Conservation (phyloP, 2,797 vertebrate species). For the Hydrocynus forskahlii region DNA sequence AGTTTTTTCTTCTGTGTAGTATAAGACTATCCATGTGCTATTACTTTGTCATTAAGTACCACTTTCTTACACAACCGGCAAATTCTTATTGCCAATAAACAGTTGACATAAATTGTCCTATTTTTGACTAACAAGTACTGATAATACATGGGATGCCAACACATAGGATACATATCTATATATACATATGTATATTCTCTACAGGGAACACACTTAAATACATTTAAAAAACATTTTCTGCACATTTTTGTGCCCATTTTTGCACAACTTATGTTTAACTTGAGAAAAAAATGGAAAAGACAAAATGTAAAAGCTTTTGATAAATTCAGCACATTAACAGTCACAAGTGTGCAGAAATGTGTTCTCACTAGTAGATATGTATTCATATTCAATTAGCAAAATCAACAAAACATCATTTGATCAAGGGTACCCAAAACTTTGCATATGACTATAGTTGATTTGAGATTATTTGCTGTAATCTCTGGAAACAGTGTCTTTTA, state of each 20-base stretch:
- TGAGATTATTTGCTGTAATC: not conserved
- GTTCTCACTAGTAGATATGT: too few species aligned
- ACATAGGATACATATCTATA: not conserved
- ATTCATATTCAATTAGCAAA: too few species aligned
- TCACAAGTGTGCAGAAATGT: too few species aligned
- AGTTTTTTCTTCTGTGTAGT: conserved; percentile 12
- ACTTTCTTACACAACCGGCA: conserved; percentile 16
- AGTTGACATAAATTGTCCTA: not conserved
- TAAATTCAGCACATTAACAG: too few species aligned
- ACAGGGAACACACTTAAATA: too few species aligned
- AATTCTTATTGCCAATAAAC: conserved; percentile 21
- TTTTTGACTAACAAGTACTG: not conserved
- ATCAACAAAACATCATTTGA: not conserved
- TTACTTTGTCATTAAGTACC: not conserved
- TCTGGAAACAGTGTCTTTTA: not conserved
- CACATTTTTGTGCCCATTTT: too few species aligned
- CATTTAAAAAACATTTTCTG: too few species aligned
- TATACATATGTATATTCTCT: too few species aligned
- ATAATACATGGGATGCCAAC: not conserved
- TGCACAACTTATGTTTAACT: too few species aligned
- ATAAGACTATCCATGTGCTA: not conserved
- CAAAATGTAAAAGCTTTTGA: too few species aligned
- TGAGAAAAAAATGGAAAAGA: too few species aligned
- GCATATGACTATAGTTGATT: not conserved
- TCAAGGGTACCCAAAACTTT: too few species aligned